A percentile compares a stretch with the other conserved stretches of the same genome.
phyloP scores from a whole-genome alignment of 2,113 vertebrate species.

The Globicephala melas region DNA sequence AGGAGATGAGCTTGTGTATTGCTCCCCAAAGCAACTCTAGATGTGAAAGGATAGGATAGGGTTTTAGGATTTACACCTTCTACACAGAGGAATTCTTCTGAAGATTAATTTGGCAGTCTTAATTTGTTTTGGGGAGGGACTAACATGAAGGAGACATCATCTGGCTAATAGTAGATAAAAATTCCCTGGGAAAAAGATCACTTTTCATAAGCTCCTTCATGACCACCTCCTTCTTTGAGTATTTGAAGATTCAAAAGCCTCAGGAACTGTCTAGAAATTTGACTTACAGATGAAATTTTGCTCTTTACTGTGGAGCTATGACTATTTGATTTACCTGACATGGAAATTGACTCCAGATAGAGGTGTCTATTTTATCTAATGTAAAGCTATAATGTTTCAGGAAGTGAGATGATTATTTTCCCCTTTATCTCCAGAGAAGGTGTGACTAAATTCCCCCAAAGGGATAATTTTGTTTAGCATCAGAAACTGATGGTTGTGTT shows the following conservation, averaged over 20 bases:
- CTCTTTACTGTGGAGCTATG: conserved; percentile 28
- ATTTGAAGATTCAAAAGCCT: conserved; percentile 20
- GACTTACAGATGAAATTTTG: conserved; percentile 53
- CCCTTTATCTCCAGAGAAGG: conserved; percentile 63
- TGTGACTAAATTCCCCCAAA: conserved; percentile 71
- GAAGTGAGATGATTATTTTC: conserved; percentile 66
- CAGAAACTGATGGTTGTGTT: conserved; percentile 71
- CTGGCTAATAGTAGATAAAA: neutral
- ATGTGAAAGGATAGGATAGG: neutral
- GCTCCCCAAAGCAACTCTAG: neutral
- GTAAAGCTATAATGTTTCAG: conserved; percentile 59
- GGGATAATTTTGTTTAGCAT: conserved; percentile 76
- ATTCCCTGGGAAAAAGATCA: neutral
- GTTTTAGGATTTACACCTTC: neutral
- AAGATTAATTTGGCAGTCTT: neutral
- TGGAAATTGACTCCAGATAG: conserved; percentile 59
- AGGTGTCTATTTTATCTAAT: conserved; percentile 65
- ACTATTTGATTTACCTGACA: conserved; percentile 62
- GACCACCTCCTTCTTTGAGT: neutral
- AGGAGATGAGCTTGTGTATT: neutral
- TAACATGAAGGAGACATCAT: neutral
- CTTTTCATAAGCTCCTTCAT: neutral
- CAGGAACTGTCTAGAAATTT: conserved; percentile 46
- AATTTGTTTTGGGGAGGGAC: neutral
- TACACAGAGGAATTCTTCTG: neutral